Evolutionary conservation across 2,888 invertebrate species (phyloP).

Genomic region (Nomada lathburiana): DNA sequence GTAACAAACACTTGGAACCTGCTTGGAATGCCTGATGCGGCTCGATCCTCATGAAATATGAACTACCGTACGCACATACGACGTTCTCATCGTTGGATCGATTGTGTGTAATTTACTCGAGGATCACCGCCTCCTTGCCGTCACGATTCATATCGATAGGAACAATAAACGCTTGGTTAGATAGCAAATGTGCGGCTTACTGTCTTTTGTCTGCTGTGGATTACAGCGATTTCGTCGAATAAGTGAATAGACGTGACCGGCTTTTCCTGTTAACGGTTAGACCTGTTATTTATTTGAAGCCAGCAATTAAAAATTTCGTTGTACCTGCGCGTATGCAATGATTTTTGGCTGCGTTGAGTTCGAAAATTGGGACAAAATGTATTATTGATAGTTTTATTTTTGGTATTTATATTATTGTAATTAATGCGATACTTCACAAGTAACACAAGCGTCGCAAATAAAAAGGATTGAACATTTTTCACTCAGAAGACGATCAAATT

Average conservation of each 20-base stretch:
- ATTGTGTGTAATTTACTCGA: conserved; percentile 60
- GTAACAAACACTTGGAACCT: conserved; percentile 79
- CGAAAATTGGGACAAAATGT: too few relatives aligned
- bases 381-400: too few relatives aligned
- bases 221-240: not conserved
- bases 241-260: not conserved
- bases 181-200: not conserved
- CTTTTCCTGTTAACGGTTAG: too few relatives aligned
- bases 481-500: too few relatives aligned
- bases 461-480: too few relatives aligned
- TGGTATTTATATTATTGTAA: too few relatives aligned
- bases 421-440: too few relatives aligned
- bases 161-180: conserved; percentile 8
- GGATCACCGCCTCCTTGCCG: conserved; percentile 41
- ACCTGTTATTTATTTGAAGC: not conserved
- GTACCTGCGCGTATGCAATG: too few relatives aligned
- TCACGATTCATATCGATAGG: conserved; percentile 21
- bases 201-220: not conserved
- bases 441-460: too few relatives aligned
- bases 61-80: conserved; percentile 69
- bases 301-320: too few relatives aligned
- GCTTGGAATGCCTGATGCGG: conserved; percentile 70
- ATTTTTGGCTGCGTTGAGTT: too few relatives aligned
- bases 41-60: conserved; percentile 80
- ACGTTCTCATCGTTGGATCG: conserved; percentile 43